Evolutionary conservation across 1,140 invertebrate genomes (phyloP).

Genomic region (Trinorchestia longiramus): DNA sequence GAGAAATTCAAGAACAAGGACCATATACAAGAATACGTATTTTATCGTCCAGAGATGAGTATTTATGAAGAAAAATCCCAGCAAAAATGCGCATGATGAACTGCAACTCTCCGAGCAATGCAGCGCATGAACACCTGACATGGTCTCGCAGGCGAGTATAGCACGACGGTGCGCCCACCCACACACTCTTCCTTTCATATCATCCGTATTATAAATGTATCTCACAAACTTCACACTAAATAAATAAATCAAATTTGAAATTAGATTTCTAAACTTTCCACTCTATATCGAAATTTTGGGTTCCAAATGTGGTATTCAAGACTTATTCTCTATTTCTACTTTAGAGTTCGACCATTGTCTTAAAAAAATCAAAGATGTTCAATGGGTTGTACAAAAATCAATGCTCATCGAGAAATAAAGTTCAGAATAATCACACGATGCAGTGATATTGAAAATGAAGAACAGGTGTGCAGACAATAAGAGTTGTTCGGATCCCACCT

Average conservation of each 20-base stretch:
- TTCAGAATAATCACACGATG: background rate
- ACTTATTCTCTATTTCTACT: background rate
- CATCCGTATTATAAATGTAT: background rate
- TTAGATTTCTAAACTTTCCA: background rate
- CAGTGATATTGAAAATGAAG: background rate
- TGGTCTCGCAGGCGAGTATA: background rate
- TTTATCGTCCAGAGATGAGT: too few relatives aligned
- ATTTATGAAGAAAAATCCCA: too few relatives aligned
- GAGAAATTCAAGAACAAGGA: background rate
- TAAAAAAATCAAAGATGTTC: background rate
- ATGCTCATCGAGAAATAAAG: background rate
- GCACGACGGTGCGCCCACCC: background rate
- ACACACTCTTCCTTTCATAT: background rate
- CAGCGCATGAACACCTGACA: background rate
- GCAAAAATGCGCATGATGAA: too few relatives aligned
- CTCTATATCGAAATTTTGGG: background rate
- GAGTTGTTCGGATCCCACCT: background rate
- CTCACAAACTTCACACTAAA: background rate
- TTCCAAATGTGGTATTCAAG: background rate
- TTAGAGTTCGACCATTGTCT: background rate
- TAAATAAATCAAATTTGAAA: background rate
- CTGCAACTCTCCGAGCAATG: background rate
- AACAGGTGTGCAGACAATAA: background rate
- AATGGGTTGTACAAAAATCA: background rate
- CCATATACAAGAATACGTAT: too few relatives aligned